Conservation (phyloP, 2,113 vertebrate species). For the Plotosus lineatus region DNA sequence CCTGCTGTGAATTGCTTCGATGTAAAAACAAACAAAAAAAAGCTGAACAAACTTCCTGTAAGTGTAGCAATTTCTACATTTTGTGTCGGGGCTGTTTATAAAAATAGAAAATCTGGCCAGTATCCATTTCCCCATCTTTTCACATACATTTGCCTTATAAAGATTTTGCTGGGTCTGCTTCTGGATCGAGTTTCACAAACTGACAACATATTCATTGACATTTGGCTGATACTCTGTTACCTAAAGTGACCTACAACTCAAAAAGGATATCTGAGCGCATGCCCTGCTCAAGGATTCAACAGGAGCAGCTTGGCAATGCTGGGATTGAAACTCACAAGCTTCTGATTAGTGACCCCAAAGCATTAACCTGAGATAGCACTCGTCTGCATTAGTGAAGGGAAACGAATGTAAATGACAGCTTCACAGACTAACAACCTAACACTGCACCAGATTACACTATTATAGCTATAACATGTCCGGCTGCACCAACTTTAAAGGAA, state of each 20-base stretch:
- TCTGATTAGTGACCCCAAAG: neutral
- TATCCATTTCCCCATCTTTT: neutral
- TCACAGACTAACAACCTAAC: neutral
- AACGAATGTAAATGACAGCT: neutral
- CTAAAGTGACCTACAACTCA: neutral
- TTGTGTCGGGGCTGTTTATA: too few species aligned
- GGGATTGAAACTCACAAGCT: neutral
- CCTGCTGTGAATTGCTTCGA: too few species aligned
- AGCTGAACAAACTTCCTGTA: too few species aligned
- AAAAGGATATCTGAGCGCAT: neutral
- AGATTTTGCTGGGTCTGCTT: neutral
- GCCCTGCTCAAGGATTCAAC: neutral
- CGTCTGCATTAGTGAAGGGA: neutral
- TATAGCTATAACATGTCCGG: neutral
- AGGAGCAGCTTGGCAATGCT: neutral
- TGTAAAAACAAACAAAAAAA: too few species aligned
- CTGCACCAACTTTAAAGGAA: too few species aligned
- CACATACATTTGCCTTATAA: neutral
- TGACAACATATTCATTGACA: neutral
- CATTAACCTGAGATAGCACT: neutral
- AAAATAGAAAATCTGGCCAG: neutral
- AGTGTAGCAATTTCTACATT: too few species aligned
- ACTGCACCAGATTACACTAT: neutral
- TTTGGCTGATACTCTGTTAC: neutral
- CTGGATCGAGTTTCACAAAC: neutral